Base-by-base conservation (phyloP, 1,140 invertebrate genomes). In the Caerostris extrusa region DNA sequence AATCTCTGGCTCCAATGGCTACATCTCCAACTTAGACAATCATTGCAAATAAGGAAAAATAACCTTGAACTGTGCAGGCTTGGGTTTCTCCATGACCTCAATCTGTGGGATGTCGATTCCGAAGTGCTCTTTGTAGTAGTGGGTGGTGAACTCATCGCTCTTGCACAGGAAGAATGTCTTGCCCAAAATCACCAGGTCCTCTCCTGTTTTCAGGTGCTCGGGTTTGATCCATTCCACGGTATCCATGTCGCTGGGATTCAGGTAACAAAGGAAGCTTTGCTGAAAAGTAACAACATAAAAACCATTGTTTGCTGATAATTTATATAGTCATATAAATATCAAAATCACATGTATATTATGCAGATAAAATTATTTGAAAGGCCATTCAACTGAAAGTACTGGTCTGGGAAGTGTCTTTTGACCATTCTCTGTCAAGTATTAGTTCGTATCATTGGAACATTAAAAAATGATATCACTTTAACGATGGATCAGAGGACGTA, bases 211-310 rank as follows among this genome's bases (percentile, higher is more conserved):
- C 6, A 90, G 19, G 17, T 90, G 56, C 12, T 81, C 57, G 3
- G 69, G 71, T 5, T 8, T 17, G 0, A 90, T 77, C 69, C 89
- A 90, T 12, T 12, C 60, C 3, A 90, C 7, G 12, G 77, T 34
- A 6, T 90, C 89, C 3, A 17, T 17, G 12, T 90, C 89, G 58
- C 7, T 19, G 4, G 89, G 89, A 5, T 90, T 69, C n/a, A 90
- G 34, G 14, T 90, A 90, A 50, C 69, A 90, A n/a, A 14, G 89
- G 89, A 2, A 90, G 14, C n/a, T 90, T 90, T 0, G 77, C 89
- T 90, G 64, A 19, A 0, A 55, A 7, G n/a, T 0, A 14, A 0
- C 3, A 7, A 6, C 14, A n/a, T 19, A 71, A 71, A 71, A n/a
- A 7, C 7, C n/a, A 34, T 12, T 71, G 5, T 17, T 34, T 1